Percentiles rank a stretch among this genome's conserved stretches.
phyloP scores from a whole-genome alignment of 2,888 invertebrate species.

The Acrobasis consociella region DNA sequence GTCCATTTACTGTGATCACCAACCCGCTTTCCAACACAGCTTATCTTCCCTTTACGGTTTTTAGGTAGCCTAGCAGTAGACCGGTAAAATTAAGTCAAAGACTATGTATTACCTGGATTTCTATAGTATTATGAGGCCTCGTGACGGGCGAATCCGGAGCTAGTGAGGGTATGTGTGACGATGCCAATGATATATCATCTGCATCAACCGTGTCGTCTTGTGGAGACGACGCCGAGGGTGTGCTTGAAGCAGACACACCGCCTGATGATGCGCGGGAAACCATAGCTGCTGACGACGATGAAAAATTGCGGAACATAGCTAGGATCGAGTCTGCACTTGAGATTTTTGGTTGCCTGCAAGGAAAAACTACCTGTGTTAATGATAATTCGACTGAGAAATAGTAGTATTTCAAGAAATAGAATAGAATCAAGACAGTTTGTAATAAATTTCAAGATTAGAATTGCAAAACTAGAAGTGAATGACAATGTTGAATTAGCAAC shows the following conservation, averaged over 20 bases:
- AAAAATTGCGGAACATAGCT: constrained; percentile 90
- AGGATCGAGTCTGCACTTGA: constrained; percentile 91
- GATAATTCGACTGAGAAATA: no score
- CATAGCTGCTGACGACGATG: constrained; percentile 84
- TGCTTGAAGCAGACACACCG: constrained; percentile 86
- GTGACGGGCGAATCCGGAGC: constrained; percentile 85
- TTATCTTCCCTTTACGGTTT: no score
- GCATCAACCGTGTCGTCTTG: constrained; percentile 87
- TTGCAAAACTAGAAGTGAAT: no score
- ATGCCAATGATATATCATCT: constrained; percentile 88
- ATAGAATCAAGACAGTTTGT: no score
- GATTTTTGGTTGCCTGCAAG: constrained; percentile 83
- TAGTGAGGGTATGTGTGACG: constrained; percentile 81
- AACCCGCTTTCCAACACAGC: no score
- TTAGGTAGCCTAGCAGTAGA: no score
- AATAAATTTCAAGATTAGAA: no score
- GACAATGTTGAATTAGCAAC: no score
- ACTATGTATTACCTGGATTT: constrained; percentile 62
- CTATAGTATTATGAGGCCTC: constrained; percentile 73
- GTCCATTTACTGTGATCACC: no score
- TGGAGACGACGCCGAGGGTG: constrained; percentile 88
- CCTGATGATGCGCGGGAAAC: constrained; percentile 84
- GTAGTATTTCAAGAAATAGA: no score
- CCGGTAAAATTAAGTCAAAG: no score
- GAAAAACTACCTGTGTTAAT: background rate